Conservation (phyloP, 92 coral and sea anemone species). For the Micromussa lordhowensis region DNA sequence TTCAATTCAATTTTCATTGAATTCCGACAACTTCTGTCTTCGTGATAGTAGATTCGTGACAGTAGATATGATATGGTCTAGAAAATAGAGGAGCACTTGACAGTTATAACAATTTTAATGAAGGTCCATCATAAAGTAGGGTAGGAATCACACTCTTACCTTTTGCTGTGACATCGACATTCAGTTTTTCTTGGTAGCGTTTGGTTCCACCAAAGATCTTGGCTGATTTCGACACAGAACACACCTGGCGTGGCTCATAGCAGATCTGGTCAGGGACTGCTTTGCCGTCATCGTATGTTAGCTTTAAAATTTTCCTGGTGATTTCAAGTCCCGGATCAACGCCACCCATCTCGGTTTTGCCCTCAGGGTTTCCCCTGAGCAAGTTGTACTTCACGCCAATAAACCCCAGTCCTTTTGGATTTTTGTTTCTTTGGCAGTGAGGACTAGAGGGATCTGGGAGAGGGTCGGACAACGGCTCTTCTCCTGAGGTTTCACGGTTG, state of each 20-base stretch:
- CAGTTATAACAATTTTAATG: not conserved
- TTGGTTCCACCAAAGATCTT: slow-evolving; percentile 27
- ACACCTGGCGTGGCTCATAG: slow-evolving; percentile 10
- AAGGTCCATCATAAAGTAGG: not conserved
- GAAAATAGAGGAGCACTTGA: too few relatives aligned
- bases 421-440: slow-evolving; percentile 6
- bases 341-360: not conserved
- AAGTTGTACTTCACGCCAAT: slow-evolving; percentile 36
- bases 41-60: too few relatives aligned
- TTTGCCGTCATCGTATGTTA: slow-evolving; percentile 1
- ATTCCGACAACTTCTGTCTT: too few relatives aligned
- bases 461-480: not conserved
- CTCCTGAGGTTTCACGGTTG: not conserved
- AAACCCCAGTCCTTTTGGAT: slow-evolving; percentile 32
- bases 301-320: slow-evolving; percentile 25
- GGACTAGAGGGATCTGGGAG: not conserved
- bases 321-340: slow-evolving; percentile 31
- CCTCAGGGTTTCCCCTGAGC: slow-evolving; percentile 42
- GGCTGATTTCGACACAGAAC: not conserved
- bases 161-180: not conserved
- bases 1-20: too few relatives aligned
- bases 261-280: slow-evolving; percentile 36
- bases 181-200: slow-evolving; percentile 28
- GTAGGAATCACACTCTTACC: not conserved
- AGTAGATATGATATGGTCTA: too few relatives aligned